Base-by-base conservation (phyloP, 2,113 vertebrate species). In the Gallinago jamesoni region DNA sequence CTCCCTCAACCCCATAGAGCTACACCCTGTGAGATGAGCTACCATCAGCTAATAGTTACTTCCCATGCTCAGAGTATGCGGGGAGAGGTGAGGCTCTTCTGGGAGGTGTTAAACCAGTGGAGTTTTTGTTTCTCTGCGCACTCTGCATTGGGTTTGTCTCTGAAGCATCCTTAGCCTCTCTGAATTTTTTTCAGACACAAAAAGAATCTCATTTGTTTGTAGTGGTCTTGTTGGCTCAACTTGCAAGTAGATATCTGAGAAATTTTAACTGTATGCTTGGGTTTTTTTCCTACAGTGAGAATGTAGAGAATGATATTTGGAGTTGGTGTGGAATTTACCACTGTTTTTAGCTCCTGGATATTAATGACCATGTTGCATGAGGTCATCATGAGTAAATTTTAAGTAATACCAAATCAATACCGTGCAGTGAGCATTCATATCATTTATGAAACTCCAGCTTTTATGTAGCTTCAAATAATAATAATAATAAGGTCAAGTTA, bases 21-120 rank as follows among this genome's bases (percentile, higher is more conserved):
- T 92, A 87, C 95, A 84, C 87, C 89, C 91, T 52, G 8, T 35
- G 70, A 91, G 62, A 87, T 48, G 77, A 94, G 48, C 62, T 89
- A 4, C 76, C 45, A 53, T 76, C 47, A 84, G 39, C 48, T 92
- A 96, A 66, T 57, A 81, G 75, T 48, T 85, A 79, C 33, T 91
- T 92, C 56, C 41, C 56, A 9, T 84, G 83, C 68, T 70, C 56
- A 16, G 33, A 67, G 48, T 8, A 11, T 28, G 28, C 3, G 1
- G 28, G 31, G n/a, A 31, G 45, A 91, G 41, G 59, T 55, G 77
- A 12, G 35, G 27, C 56, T 78, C 15, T 75, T 84, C 15, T 74
- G 30, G 47, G 43, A 84, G 47, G 30, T 30, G 14, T 66, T 56
- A 70, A 60, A 80, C 9, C 62, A 25, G 24, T 6, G 6, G n/a